Evolutionary conservation across 2,888 invertebrate genomes (phyloP), one percentile per base, ranked within the genome.

Genomic region (Andrena minutula): DNA sequence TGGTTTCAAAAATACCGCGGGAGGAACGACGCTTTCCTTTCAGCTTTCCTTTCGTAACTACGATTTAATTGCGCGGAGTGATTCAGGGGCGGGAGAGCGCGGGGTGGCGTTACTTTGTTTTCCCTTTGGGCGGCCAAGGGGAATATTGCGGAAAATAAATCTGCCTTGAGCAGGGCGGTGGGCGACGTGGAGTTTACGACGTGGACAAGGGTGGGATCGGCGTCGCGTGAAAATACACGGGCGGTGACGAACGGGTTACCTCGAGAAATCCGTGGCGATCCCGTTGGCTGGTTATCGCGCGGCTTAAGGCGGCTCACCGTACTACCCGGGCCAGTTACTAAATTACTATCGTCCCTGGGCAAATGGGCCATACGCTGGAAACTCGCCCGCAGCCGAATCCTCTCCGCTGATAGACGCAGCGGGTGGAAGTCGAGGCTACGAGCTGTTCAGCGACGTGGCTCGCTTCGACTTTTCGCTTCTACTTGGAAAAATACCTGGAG

Each of bases 301-400:
- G 65, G 74, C 70, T 85, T 68, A 69, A 63, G 35, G 60, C 41
- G 32, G 70, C 53, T 75, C 51, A 26, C 10, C n/a, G 23, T 53
- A 56, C 49, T 58, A 70, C 51, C 58, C 49, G n/a, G 12, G 64
- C 41, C 64, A 72, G 76, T 86, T 81, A 81, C 69, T 66, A 70
- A 87, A 84, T 87, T 82, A 87, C 82, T 68, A 76, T 72, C 66
- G 72, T 60, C 23, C 32, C n/a, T 23, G 23, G 73, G 32, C 61
- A 74, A 80, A 80, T 79, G 80, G 73, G 28, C 79, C 76, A 73
- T 69, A 53, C 61, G 70, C 47, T 75, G 82, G 73, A 73, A 84
- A 30, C 30, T 56, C 60, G 82, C 30, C 68, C 73, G 53, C 23
- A 72, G 56, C 16, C 53, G 49, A 10, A 70, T 28, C 51, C 56